A percentile compares a stretch with the other conserved stretches of the same genome.
Evolutionary conservation across 2,113 vertebrate genomes (phyloP).

Genomic region (Caranx melampygus): DNA sequence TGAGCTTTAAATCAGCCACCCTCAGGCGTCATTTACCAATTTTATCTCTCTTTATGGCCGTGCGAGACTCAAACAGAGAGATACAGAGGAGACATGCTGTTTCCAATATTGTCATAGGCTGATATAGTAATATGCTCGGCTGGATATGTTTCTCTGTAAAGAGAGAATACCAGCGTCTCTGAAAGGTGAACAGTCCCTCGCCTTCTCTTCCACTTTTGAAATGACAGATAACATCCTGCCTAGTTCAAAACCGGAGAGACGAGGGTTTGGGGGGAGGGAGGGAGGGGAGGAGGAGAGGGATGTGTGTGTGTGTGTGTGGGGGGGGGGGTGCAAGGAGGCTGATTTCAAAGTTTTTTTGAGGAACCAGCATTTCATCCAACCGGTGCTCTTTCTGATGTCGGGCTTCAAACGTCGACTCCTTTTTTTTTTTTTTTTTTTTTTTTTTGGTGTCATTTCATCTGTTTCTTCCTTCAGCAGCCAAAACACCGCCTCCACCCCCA

Average conservation of each 20-base stretch:
- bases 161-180: slow-evolving; percentile 73
- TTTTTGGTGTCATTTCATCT: slow-evolving; percentile 74
- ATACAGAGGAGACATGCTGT: slow-evolving; percentile 69
- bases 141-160: slow-evolving; percentile 75
- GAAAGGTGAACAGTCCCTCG: slow-evolving; percentile 79
- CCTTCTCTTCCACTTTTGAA: slow-evolving; percentile 78
- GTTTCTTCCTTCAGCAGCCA: slow-evolving; percentile 68
- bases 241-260: slow-evolving; percentile 74
- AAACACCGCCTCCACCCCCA: slow-evolving; percentile 46
- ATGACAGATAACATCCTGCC: slow-evolving; percentile 80
- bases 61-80: slow-evolving; percentile 65
- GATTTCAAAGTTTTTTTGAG: slow-evolving; percentile 83
- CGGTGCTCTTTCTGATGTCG: slow-evolving; percentile 77
- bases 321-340: slow-evolving; percentile 51
- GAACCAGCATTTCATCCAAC: slow-evolving; percentile 81
- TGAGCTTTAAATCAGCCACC: slow-evolving; percentile 53
- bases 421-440: slow-evolving; percentile 60
- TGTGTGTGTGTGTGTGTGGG: too few species aligned
- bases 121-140: slow-evolving; percentile 76
- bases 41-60: slow-evolving; percentile 55
- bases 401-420: slow-evolving; percentile 82
- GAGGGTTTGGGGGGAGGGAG: slow-evolving; percentile 7
- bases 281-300: not conserved
- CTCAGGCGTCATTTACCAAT: slow-evolving; percentile 67
- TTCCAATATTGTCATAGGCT: slow-evolving; percentile 73